A percentile compares a stretch with the other conserved stretches of the same genome.
phyloP scores from a whole-genome alignment of 1,140 invertebrate species.

The Papilio glaucus region DNA sequence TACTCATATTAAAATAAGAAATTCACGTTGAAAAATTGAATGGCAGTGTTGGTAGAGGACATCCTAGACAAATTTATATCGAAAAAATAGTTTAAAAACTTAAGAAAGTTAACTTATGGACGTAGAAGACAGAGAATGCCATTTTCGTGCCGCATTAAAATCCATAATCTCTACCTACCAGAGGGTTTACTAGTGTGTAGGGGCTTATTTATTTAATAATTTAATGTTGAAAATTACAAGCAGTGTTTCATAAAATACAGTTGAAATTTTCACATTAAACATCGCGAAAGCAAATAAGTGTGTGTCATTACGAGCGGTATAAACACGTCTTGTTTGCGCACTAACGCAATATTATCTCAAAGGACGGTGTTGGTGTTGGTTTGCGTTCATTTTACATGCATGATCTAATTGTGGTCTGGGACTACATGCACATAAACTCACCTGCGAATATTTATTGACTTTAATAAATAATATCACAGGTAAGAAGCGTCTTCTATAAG shows the following conservation, averaged over 20 bases:
- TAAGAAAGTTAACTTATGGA: no score
- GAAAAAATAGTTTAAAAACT: no score
- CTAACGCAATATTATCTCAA: conserved; percentile 19
- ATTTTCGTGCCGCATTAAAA: no score
- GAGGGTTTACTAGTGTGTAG: no score
- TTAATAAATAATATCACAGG: background rate
- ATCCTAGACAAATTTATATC: no score
- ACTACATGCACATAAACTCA: background rate
- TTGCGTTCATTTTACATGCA: background rate
- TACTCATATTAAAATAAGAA: no score
- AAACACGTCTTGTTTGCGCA: conserved; percentile 1
- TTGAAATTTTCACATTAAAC: background rate
- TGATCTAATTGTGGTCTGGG: conserved; percentile 29
- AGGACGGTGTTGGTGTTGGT: conserved; percentile 12
- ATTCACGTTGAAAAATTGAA: no score
- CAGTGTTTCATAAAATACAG: background rate
- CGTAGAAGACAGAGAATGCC: no score
- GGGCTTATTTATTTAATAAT: no score
- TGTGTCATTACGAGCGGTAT: background rate
- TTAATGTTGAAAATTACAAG: no score
- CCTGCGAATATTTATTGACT: background rate
- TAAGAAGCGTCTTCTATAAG: background rate
- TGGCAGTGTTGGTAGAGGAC: no score
- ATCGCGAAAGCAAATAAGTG: background rate
- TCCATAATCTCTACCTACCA: no score